Percentiles rank a stretch among this genome's conserved stretches.
phyloP scores from a whole-genome alignment of 2,113 vertebrate species.

The Mungos mungo region DNA sequence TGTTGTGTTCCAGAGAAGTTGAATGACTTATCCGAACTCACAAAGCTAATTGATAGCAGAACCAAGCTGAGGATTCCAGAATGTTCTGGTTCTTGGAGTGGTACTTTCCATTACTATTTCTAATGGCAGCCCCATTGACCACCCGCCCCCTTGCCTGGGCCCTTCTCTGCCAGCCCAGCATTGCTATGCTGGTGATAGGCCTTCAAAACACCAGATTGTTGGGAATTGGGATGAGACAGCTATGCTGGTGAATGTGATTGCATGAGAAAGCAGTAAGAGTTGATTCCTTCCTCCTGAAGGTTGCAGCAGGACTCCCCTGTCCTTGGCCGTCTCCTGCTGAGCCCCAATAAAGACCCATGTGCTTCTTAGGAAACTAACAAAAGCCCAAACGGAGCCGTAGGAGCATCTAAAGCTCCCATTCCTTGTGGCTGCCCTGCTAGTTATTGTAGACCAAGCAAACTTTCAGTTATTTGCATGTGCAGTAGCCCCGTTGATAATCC shows the following conservation, averaged over 20 bases:
- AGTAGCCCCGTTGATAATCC: neutral
- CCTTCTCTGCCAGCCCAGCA: neutral
- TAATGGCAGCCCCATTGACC: neutral
- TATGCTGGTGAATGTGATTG: neutral
- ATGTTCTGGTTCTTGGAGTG: neutral
- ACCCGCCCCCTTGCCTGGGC: neutral
- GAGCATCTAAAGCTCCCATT: neutral
- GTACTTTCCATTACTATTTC: neutral
- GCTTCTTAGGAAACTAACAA: conserved; percentile 27
- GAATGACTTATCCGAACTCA: neutral
- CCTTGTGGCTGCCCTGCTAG: neutral
- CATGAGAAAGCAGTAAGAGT: neutral
- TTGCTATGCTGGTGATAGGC: neutral
- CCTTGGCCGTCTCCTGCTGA: neutral
- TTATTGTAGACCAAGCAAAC: neutral
- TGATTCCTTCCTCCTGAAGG: neutral
- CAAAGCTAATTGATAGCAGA: neutral
- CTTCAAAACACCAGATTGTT: neutral
- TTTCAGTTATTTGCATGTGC: neutral
- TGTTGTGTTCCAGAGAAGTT: neutral
- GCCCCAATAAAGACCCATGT: neutral
- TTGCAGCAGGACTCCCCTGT: neutral
- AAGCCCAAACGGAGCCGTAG: neutral
- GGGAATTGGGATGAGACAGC: neutral
- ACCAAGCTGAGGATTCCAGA: neutral